These are phyloP conservation scores for Brachypteracias leptosomus DNA, from an alignment of 2,113 vertebrate species.

Conservation along the genomic window DNA sequence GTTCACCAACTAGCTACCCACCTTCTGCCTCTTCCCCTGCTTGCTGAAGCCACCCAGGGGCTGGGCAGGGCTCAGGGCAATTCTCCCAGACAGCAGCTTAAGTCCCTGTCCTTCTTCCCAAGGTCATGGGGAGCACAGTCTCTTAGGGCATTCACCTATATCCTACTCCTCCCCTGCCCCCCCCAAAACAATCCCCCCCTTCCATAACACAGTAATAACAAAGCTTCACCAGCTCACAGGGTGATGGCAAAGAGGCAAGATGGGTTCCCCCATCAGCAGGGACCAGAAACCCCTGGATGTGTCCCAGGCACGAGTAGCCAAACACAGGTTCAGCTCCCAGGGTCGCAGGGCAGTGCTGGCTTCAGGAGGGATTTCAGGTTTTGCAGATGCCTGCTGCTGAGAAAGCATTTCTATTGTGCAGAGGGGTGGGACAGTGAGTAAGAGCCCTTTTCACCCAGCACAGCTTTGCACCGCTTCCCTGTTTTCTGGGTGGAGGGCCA, in stretches of 20 bases:
- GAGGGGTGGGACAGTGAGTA: background rate
- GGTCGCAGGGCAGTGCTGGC: accelerated
- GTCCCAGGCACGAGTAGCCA: background rate
- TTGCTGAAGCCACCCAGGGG: background rate
- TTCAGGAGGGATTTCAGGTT: background rate
- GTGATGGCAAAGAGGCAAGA: accelerated
- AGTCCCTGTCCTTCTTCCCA: background rate
- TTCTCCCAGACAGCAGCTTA: background rate
- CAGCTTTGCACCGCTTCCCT: background rate
- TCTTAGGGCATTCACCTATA: background rate
- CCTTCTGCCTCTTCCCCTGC: background rate
- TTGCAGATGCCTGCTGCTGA: background rate
- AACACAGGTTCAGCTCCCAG: background rate
- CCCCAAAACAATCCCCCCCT: background rate
- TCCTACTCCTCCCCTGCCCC: background rate
- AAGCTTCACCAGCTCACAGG: accelerated
- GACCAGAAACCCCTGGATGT: accelerated
- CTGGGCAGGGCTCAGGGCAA: background rate
- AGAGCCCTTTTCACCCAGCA: background rate
- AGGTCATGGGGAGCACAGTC: accelerated
- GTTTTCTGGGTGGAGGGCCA: background rate
- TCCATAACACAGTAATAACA: background rate
- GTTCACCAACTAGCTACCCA: background rate
- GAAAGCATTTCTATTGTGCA: background rate
- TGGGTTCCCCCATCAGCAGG: background rate